Conservation (phyloP, 2,888 invertebrate species). For the Pollenia amentaria region DNA sequence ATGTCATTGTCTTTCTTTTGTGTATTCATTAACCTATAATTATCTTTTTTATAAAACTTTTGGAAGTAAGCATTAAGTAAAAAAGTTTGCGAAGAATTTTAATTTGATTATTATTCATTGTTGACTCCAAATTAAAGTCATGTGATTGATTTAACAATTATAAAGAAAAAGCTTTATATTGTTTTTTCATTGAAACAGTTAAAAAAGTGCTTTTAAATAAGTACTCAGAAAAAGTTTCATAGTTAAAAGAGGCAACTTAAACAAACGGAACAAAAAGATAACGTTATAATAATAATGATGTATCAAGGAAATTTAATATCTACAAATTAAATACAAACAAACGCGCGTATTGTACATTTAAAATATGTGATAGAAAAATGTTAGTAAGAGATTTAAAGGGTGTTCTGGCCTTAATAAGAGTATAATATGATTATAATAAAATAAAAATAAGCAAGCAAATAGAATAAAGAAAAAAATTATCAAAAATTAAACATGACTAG, state of each 20-base stretch:
- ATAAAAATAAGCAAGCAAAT: neutral
- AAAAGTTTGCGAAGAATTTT: neutral
- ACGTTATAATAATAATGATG: constrained; percentile 52
- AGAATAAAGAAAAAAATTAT: constrained; percentile 21
- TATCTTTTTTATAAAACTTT: neutral
- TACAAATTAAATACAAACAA: constrained; percentile 24
- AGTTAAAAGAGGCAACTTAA: neutral
- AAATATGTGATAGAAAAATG: neutral
- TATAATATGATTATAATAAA: neutral
- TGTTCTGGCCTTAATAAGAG: neutral
- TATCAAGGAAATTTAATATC: constrained; percentile 24
- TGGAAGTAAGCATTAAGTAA: neutral
- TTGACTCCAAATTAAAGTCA: constrained; percentile 50
- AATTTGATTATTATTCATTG: constrained; percentile 27
- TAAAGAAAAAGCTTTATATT: constrained; percentile 54
- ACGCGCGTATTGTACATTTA: neutral
- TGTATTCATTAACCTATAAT: no score
- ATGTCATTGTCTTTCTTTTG: no score
- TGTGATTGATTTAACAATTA: constrained; percentile 59
- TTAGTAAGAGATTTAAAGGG: neutral
- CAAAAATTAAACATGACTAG: constrained; percentile 30
- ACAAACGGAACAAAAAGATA: constrained; percentile 42
- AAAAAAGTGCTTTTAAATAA: constrained; percentile 53
- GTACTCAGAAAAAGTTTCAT: constrained; percentile 50
- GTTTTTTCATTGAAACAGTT: constrained; percentile 41